Base-by-base conservation (phyloP, 1,140 invertebrate species). In the Periplaneta americana region DNA sequence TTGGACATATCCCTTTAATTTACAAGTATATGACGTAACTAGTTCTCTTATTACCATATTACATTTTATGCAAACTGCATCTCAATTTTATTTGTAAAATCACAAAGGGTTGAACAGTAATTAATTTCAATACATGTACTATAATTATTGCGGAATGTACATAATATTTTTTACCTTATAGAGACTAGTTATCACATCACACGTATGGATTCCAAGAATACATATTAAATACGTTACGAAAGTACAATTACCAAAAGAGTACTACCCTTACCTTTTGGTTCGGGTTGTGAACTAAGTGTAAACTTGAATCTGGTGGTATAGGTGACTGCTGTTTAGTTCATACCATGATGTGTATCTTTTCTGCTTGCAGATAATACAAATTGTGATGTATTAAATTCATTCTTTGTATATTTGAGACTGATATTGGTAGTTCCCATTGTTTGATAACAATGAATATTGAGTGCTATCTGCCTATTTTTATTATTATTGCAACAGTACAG, bases 101-200 rank as follows among this genome's bases (percentile, higher is more conserved):
- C 22, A 66, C 48, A 66, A n/a, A 66, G 48, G 22, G n/a, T 48
- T n/a, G 11, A n/a, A 6, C 28, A 28, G 48, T 28, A 66, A 28
- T 66, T 66, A 66, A 66, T 11, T 66, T 66, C 48, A 66, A n/a
- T 66, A 66, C n/a, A 66, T 66, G 48, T 66, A 66, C 48, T 66
- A 66, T 66, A 66, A 78, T 15, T 36, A 78, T 18, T 18, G 76
- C 33, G 28, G 34, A 78, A 78, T 78, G 76, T 78, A 78, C 76
- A 78, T 78, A 78, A 78, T 78, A 78, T 78, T 78, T 78, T 78
- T 78, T 77, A 77, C 35, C 3, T 66, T 66, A 28, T 28, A 66
- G 48, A 66, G 28, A 66, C 48, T 28, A 66, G 22, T 66, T 66
- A 66, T 66, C 48, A 28, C 48, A 66, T 66, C 48, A 66, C 48